Evolutionary conservation across 1,140 invertebrate species (phyloP), one percentile per base, ranked within the genome.

Genomic region (Formica exsecta): DNA sequence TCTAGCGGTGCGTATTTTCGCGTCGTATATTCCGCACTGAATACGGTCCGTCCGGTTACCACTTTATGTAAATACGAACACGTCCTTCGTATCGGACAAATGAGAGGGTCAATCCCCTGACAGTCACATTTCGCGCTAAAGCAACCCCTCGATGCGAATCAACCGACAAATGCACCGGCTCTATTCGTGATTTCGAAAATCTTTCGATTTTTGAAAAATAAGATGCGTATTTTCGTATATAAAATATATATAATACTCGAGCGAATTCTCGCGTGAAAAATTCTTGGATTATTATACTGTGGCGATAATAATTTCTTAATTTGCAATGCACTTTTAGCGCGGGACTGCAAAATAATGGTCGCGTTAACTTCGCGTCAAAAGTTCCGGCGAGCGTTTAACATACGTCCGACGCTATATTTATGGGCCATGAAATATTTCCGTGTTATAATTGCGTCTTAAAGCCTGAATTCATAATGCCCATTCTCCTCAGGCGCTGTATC

Each of bases 291-390:
- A 64, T 84, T 79, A 32, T 32, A 79, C 44, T 41, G 29, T 32
- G 79, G 85, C 51, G 25, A 25, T 89, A 84, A 80, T 90, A 90
- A 90, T 90, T 89, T 65, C 73, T 57, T 80, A 70, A 90, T 71
- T 90, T 90, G 86, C 85, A 83, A 90, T 83, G 86, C 89, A 86
- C 80, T 90, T 90, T 90, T 76, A 61, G 80, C 81, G 73, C 54
- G 59, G 32, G 38, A 81, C 86, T 76, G 75, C 64, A 54, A 79
- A 90, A 90, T 90, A 90, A 90, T 86, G 76, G 86, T 86, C 54
- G 32, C 3, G 86, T 64, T 87, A 90, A 90, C 86, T 90, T 90
- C 65, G 75, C 81, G 88, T 90, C 88, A 86, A 90, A 90, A 90
- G 81, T 90, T 90, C 87, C 68, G 54, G 41, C 76, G 71, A 62